Evolutionary conservation across 37 sponge, comb jelly and placozoan genomes (phyloP), one percentile per base, ranked within the genome.

Genomic region (Chondrilla cf. caribensis): DNA sequence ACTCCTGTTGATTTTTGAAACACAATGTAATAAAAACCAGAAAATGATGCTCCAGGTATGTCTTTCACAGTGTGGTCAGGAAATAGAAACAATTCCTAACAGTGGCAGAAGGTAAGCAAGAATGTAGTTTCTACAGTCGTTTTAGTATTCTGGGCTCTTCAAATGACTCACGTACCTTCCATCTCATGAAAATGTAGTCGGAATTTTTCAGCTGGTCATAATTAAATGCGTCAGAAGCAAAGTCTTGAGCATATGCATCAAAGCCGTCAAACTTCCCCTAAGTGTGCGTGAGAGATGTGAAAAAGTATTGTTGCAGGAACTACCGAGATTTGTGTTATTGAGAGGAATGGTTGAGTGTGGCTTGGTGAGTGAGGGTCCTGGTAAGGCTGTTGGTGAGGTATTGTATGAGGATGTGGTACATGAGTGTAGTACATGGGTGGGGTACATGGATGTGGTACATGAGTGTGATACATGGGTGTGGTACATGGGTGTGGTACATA

Each of bases 1-100:
- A 84, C 82, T 5, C 87, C 90, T 29, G 84, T 90, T 24, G 88
- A 75, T 71, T 83, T 82, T 64, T 98, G 90, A 67, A 90, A 93
- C 65, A 86, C 91, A 47, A 98, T 95, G 78, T 98, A 98, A 79
- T 98, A 98, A 62, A 98, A 98, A 0, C 99, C 99, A 44, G 96
- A 93, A 71, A 95, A 95, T 0, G 96, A 93, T 2, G 99, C 96
- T 58, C 99, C 99, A 64, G 75, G 77, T 54, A 98, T 93, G 83
- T 93, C 85, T 0, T 84, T 93, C 40, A 95, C 84, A 39, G 78
- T 93, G 84, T 97, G 98, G 64, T 97, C 94, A 33, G 91, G 93
- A 6, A 95, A 95, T 14, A 95, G 87, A 66, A 97, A 97, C 59
- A 88, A 81, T 33, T 97, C 98, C 97, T 96, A 39, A 4, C 38